Base-by-base conservation (phyloP, 2,888 invertebrate genomes). In the Eudemis profundana region DNA sequence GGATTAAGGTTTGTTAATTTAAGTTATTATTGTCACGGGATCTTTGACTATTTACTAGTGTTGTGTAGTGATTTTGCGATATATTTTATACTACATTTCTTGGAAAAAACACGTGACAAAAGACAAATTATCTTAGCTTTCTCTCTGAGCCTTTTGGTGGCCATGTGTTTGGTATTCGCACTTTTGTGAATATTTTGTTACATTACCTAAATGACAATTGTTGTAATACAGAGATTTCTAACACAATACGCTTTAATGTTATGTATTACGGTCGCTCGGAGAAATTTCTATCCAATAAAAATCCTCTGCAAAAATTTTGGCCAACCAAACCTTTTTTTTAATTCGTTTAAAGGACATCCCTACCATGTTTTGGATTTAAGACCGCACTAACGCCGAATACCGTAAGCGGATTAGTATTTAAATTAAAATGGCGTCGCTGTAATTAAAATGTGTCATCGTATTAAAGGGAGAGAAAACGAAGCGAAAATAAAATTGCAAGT, bases 381-480 rank as follows among this genome's bases (percentile, higher is more conserved):
- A 78, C 75, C 69, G 73, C 72, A 79, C 75, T 80, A 78, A 69
- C 70, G 72, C 77, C 74, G 74, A 74, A 76, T 74, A 74, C 76
- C 69, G 78, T 87, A 90, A 90, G 90, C 86, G 87, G 90, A 87
- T 91, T 90, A 89, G 73, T 74, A 82, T 81, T 77, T 81, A 89
- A 90, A 89, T 88, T 86, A 88, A 90, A 90, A 89, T 85, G 85
- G 85, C 82, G 72, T 71, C 74, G 75, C 77, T 68, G 77, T 88
- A 89, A 89, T 90, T 90, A 89, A 90, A 89, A 87, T 84, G 82
- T 88, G 89, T 88, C 86, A 86, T 79, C 86, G 85, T 84, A 84
- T 84, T 85, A 78, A 78, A 80, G 83, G 86, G 84, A 44, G 51
- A 61, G 50, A 50, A 51, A 64, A 64, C 57, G 36, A 50, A 17